Evolutionary conservation across 2,113 vertebrate species (phyloP).

Genomic region (Emydura subglobosa): DNA sequence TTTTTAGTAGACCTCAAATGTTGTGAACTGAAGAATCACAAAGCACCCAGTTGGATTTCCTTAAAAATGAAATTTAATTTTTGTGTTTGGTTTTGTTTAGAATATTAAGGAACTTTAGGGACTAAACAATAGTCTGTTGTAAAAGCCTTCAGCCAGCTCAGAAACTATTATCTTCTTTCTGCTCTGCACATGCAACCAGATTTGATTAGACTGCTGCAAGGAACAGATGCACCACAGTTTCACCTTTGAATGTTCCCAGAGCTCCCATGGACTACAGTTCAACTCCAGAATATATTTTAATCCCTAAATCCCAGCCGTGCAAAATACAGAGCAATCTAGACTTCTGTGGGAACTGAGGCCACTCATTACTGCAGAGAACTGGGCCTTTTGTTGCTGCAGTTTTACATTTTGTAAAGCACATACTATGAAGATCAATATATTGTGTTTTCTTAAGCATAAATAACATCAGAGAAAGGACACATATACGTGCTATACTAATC

Average conservation of each 20-base stretch:
- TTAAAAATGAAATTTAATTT: not conserved
- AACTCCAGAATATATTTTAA: not conserved
- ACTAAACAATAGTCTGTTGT: not conserved
- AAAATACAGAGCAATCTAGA: not conserved
- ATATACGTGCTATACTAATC: not conserved
- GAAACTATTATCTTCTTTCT: not conserved
- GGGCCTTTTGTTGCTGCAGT: not conserved
- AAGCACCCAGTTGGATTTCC: not conserved
- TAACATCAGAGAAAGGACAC: not conserved
- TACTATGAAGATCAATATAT: not conserved
- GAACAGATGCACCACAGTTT: not conserved
- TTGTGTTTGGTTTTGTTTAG: not conserved
- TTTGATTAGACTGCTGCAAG: not conserved
- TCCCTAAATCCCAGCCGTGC: not conserved
- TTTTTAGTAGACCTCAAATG: not conserved
- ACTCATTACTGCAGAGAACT: rapidly evolving
- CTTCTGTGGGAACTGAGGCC: not conserved
- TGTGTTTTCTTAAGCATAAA: not conserved
- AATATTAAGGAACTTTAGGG: not conserved
- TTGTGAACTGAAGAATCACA: not conserved
- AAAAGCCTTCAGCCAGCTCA: not conserved
- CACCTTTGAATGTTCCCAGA: rapidly evolving
- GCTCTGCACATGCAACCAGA: not conserved
- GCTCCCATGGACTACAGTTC: not conserved
- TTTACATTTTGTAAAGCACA: not conserved